Evolutionary conservation across 2,888 invertebrate genomes (phyloP), one percentile per base, ranked within the genome.

Genomic region (Flexamia atlantica): DNA sequence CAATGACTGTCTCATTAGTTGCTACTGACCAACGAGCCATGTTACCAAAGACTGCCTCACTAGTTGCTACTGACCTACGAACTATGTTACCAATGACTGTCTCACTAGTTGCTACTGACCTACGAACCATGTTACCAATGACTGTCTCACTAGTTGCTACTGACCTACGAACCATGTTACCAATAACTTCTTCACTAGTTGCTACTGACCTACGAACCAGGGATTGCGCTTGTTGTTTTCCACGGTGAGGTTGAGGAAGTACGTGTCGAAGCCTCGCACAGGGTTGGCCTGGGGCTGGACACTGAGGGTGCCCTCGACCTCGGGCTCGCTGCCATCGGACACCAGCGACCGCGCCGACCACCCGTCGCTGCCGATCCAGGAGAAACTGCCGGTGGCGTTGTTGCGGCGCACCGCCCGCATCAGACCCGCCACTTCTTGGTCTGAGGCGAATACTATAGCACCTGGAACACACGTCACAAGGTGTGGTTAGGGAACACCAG

Each of bases 301-400:
- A 12, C 98, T 97, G 86, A 98, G 92, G 0, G 98, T 98, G 23
- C 98, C 97, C 89, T 97, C 97, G 57, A 97, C 96, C 91, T 97
- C 97, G 0, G 95, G 93, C 89, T 98, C 97, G 90, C 97, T 97
- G 86, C 97, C 97, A 28, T 84, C 82, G 46, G 74, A 82, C 9
- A 84, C 84, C 42, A 84, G 50, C 10, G 64, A 76, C 25, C 84
- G 0, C 9, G 97, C 98, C 88, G 97, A 97, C 98, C 98, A 98
- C 0, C 98, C 98, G 89, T 98, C 98, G 40, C 97, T 97, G 0
- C 98, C 98, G 53, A 98, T 97, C 98, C 98, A 98, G 83, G 97
- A 96, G 91, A 98, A 99, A 81, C 94, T 93, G 7, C 96, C 96
- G 0, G 98, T 97, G 12, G 97, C 97, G 89, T 97, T 97, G 85